A percentile compares a stretch with the other conserved stretches of the same genome.
These are phyloP conservation scores for Piezodorus guildinii DNA, from an alignment of 1,140 invertebrate species.

Conservation along the genomic window DNA sequence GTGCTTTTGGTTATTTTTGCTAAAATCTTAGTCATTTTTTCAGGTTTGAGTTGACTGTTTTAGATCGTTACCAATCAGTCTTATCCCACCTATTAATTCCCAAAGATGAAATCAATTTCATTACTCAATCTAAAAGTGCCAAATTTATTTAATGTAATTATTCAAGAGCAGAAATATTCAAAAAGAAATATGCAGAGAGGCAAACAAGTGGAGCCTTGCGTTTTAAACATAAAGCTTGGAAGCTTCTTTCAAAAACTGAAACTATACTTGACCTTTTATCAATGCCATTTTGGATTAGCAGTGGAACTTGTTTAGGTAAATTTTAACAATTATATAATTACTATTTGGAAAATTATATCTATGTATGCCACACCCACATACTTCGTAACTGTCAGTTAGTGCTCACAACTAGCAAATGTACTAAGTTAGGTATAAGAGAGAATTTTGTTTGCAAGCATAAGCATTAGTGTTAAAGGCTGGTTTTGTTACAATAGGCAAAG, in stretches of 20 bases:
- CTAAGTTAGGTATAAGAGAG: too few species aligned
- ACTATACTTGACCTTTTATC: constrained; percentile 37
- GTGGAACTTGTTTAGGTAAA: constrained; percentile 43
- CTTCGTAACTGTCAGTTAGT: too few species aligned
- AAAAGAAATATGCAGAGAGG: constrained; percentile 31
- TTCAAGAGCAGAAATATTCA: constrained; percentile 34
- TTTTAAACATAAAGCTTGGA: constrained; percentile 38
- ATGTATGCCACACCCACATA: too few species aligned
- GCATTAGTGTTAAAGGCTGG: too few species aligned
- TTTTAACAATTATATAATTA: too few species aligned
- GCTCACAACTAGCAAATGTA: too few species aligned
- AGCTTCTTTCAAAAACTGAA: constrained; percentile 37
- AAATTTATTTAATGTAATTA: constrained; percentile 39
- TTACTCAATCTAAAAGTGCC: constrained; percentile 12
- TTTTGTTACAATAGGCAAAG: too few species aligned
- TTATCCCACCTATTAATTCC: constrained; percentile 18
- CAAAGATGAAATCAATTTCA: constrained; percentile 19
- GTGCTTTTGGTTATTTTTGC: not conserved
- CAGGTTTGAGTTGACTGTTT: constrained; percentile 18
- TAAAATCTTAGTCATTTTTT: not conserved
- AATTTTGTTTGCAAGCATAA: too few species aligned
- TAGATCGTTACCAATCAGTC: not conserved
- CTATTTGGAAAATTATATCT: too few species aligned
- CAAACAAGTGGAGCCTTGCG: constrained; percentile 32
- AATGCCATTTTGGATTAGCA: constrained; percentile 45